phyloP scores from a whole-genome alignment of 2,113 vertebrate genomes.

The Corythornis vintsioides region DNA sequence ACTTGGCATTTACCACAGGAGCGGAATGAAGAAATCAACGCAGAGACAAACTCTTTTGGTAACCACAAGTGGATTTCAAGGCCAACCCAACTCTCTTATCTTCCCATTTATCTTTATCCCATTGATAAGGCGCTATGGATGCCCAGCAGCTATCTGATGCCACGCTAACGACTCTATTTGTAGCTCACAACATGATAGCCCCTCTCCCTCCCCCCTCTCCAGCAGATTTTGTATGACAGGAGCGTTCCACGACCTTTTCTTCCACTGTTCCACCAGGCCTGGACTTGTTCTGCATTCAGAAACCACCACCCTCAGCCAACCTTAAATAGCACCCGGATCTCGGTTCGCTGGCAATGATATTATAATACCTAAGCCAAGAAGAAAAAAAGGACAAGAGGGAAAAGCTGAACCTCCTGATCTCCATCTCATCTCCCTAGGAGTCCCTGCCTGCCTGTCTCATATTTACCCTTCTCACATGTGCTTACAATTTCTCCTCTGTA shows the following conservation, averaged over 20 bases:
- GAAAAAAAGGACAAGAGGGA: not conserved
- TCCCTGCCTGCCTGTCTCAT: not conserved
- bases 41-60: constrained; percentile 34
- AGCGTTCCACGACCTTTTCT: not conserved
- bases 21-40: constrained; percentile 54
- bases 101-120: constrained; percentile 68
- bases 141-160: constrained; percentile 55
- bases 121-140: constrained; percentile 56
- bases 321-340: accelerated
- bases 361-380: not conserved
- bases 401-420: not conserved
- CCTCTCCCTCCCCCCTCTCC: not conserved
- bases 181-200: not conserved
- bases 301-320: not conserved
- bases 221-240: not conserved
- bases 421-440: not conserved
- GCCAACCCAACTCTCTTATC: constrained; percentile 50
- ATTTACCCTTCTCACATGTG: not conserved
- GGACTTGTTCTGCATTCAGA: not conserved
- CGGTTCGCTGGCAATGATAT: not conserved
- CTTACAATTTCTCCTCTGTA: not conserved
- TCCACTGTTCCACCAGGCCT: not conserved
- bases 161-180: constrained; percentile 49
- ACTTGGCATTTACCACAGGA: constrained; percentile 46
- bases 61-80: constrained; percentile 60